Evolutionary conservation across 2,113 vertebrate genomes (phyloP).

Genomic region (Collichthys lucidus): DNA sequence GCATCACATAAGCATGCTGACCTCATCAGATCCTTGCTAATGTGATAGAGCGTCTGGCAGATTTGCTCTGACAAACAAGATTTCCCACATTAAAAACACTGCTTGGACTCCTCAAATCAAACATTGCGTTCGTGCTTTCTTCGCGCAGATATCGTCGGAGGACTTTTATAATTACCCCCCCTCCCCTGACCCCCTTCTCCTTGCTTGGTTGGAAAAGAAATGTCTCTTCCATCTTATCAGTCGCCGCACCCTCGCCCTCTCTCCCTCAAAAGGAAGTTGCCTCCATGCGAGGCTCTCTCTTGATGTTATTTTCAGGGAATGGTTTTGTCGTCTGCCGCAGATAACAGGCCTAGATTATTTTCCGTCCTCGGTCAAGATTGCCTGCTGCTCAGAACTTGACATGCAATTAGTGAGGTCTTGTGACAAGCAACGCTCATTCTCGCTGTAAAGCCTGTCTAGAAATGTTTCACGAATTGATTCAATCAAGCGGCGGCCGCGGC

Average conservation of each 20-base stretch:
- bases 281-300: slow-evolving; percentile 59
- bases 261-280: slow-evolving; percentile 78
- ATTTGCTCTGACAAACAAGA: slow-evolving; percentile 40
- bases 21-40: slow-evolving; percentile 54
- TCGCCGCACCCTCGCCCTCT: slow-evolving; percentile 62
- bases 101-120: slow-evolving; percentile 17
- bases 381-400: slow-evolving; percentile 45
- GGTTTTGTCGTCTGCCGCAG: slow-evolving; percentile 72
- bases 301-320: slow-evolving; percentile 81
- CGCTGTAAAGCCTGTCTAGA: slow-evolving; percentile 12
- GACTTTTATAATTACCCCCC: too few relatives aligned
- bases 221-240: slow-evolving; percentile 79
- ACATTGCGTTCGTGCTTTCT: slow-evolving; percentile 18
- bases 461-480: slow-evolving; percentile 52
- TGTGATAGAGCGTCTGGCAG: slow-evolving; percentile 38
- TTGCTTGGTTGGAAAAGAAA: slow-evolving; percentile 58
- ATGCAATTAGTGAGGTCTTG: slow-evolving; percentile 59
- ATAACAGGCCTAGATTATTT: slow-evolving; percentile 73
- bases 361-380: slow-evolving; percentile 37
- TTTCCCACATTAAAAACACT: slow-evolving; percentile 38
- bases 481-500: slow-evolving; percentile 22
- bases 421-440: slow-evolving; percentile 50
- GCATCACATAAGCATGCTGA: slow-evolving; percentile 48
- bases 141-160: too few relatives aligned
- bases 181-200: too few relatives aligned